A percentile compares a stretch with the other conserved stretches of the same genome.
phyloP scores from a whole-genome alignment of 2,888 invertebrate genomes.

The Trichopoda pennipes region DNA sequence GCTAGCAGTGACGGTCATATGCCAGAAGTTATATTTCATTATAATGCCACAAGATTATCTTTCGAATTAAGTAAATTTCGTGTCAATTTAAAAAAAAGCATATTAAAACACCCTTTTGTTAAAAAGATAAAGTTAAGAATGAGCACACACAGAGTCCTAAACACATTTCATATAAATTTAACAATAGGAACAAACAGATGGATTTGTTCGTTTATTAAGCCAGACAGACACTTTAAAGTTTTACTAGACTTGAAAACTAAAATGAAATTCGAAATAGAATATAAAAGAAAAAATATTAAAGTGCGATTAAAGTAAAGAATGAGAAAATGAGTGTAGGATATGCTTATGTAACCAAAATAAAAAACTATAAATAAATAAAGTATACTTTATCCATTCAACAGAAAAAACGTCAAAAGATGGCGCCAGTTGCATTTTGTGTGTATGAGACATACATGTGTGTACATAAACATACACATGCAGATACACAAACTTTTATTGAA shows the following conservation, averaged over 20 bases:
- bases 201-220: constrained; percentile 13
- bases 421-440: constrained; percentile 39
- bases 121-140: too few relatives aligned
- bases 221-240: constrained; percentile 39
- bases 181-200: constrained; percentile 25
- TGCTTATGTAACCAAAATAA: neutral
- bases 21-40: too few relatives aligned
- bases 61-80: too few relatives aligned
- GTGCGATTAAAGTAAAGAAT: neutral
- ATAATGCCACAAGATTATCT: too few relatives aligned
- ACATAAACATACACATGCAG: neutral
- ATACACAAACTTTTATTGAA: constrained; percentile 11
- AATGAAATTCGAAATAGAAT: constrained; percentile 39
- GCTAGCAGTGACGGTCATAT: too few relatives aligned
- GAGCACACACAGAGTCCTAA: too few relatives aligned
- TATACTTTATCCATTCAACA: constrained; percentile 30
- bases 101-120: too few relatives aligned
- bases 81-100: too few relatives aligned
- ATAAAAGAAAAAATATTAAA: constrained; percentile 8
- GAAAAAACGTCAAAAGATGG: constrained; percentile 51
- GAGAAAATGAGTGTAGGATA: constrained; percentile 16
- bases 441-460: neutral
- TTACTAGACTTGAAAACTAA: constrained; percentile 44
- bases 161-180: constrained; percentile 41
- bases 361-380: too few relatives aligned